Conservation (phyloP, 2,113 vertebrate genomes). For the Ibidorhyncha struthersii region DNA sequence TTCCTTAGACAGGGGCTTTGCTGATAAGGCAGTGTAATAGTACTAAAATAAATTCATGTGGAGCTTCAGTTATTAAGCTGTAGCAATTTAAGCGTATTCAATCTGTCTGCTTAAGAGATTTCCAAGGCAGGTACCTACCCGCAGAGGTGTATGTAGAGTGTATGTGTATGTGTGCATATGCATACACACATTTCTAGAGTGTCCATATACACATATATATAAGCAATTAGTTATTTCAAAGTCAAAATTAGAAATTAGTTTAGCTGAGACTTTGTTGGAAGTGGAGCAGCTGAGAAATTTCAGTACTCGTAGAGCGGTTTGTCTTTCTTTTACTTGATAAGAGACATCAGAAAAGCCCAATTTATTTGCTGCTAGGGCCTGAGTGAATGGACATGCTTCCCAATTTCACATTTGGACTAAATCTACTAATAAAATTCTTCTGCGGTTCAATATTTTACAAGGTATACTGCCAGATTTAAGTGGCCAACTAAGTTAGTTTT, state of each 20-base stretch:
- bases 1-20: slow-evolving; percentile 19
- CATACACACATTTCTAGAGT: background rate
- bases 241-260: background rate
- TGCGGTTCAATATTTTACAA: background rate
- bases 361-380: background rate
- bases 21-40: slow-evolving; percentile 26
- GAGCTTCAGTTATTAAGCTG: slow-evolving; percentile 33
- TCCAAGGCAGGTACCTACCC: background rate
- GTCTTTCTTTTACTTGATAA: background rate
- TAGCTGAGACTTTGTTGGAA: background rate
- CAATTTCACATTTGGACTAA: background rate
- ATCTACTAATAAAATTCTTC: background rate
- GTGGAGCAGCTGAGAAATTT: background rate
- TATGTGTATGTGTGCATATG: background rate
- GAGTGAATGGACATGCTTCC: background rate
- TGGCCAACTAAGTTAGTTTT: background rate
- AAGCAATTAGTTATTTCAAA: background rate
- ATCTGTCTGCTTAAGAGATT: background rate
- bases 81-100: background rate
- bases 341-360: background rate
- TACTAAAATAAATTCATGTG: slow-evolving; percentile 33
- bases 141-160: background rate
- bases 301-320: background rate
- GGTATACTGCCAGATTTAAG: background rate
- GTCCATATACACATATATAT: background rate